These are phyloP conservation scores for Limosa lapponica DNA, from an alignment of 2,797 vertebrate species.

Conservation along the genomic window DNA sequence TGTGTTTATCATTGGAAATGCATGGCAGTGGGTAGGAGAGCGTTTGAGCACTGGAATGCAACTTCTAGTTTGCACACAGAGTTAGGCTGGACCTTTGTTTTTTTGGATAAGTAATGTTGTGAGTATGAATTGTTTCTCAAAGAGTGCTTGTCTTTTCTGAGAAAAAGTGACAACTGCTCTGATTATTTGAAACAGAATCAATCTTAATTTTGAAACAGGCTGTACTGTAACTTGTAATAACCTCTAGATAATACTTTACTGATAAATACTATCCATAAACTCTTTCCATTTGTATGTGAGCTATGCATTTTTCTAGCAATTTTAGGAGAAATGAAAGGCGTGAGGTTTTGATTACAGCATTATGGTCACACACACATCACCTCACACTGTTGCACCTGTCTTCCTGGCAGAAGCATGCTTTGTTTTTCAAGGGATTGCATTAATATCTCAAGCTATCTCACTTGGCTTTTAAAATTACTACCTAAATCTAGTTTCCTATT, in stretches of 20 bases:
- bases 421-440: not conserved
- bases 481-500: slow-evolving; percentile 11
- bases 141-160: not conserved
- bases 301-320: not conserved
- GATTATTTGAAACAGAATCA: not conserved
- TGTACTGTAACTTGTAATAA: not conserved
- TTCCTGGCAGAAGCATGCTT: not conserved
- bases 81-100: not conserved
- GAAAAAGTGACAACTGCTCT: not conserved
- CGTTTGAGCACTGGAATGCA: not conserved
- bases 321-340: not conserved
- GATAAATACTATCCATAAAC: not conserved
- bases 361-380: not conserved
- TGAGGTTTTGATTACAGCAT: not conserved
- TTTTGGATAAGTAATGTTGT: not conserved
- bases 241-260: not conserved
- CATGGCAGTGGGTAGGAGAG: not conserved
- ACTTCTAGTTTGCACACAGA: not conserved
- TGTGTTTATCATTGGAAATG: not conserved
- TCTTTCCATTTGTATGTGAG: not conserved
- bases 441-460: not conserved
- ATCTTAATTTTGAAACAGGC: not conserved
- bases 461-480: slow-evolving; percentile 27
- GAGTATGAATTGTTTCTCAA: not conserved
- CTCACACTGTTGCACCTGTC: not conserved